Conservation (phyloP, 2,797 vertebrate genomes). For the Rhynchotus rufescens region DNA sequence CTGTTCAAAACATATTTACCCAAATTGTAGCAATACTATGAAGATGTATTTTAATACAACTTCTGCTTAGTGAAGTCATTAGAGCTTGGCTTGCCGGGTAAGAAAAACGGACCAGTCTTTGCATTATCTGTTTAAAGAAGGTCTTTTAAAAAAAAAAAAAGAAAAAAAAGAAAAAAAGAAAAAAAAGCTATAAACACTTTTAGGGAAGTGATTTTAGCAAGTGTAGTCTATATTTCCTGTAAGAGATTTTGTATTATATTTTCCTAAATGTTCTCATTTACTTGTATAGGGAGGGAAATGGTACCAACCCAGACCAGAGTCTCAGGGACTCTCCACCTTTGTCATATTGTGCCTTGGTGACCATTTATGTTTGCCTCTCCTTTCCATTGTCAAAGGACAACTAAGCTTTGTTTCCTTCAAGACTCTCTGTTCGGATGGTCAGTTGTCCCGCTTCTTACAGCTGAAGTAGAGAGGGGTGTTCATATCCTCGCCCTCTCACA, state of each 20-base stretch:
- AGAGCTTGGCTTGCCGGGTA: constrained; percentile 82
- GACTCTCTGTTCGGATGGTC: constrained; percentile 47
- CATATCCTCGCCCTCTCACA: constrained; percentile 51
- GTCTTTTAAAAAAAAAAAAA: constrained; percentile 75
- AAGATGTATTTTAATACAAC: constrained; percentile 78
- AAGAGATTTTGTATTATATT: constrained; percentile 98
- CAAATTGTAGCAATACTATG: constrained; percentile 80
- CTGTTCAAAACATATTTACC: constrained; percentile 77
- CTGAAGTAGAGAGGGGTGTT: constrained; percentile 58
- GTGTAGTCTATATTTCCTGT: constrained; percentile 93
- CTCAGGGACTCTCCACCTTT: constrained; percentile 88
- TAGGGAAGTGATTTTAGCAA: constrained; percentile 83
- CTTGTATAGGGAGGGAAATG: constrained; percentile 85
- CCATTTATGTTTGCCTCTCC: constrained; percentile 74
- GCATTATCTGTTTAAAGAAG: constrained; percentile 73
- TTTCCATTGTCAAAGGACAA: constrained; percentile 67
- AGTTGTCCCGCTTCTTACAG: constrained; percentile 56
- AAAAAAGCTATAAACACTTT: constrained; percentile 83
- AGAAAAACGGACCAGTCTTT: constrained; percentile 81
- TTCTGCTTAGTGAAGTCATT: constrained; percentile 83
- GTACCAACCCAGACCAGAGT: constrained; percentile 80
- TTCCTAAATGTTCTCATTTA: constrained; percentile 93
- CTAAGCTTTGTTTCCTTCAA: constrained; percentile 54
- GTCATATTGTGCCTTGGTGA: constrained; percentile 95
- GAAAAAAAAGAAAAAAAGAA: not conserved